Evolutionary conservation across 2,888 invertebrate genomes (phyloP), one percentile per base, ranked within the genome.

Genomic region (Drosophila fulvimacula): DNA sequence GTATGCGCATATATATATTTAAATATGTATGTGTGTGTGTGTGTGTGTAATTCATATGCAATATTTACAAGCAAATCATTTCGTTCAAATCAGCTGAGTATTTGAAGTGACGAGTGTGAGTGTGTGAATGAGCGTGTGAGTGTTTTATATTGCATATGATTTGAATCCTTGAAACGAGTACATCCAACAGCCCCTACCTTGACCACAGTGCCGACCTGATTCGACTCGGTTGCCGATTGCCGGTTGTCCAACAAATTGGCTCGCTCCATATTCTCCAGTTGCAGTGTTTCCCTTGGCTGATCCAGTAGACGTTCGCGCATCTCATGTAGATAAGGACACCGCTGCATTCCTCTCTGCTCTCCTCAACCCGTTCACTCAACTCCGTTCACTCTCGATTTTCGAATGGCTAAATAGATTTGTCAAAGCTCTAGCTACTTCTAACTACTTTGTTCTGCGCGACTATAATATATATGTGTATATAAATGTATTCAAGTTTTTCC

Each of bases 261-360:
- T 66, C 93, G 93, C 91, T 93, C 93, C 90, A 94, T 93, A 87
- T 94, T 93, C 89, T 94, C 95, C 93, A 95, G 93, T 81, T 95
- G 94, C 90, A 94, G 93, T 91, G 94, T 94, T 92, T 95, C 95
- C 79, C 95, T 94, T 65, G 90, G 90, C 69, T 94, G 94, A 91
- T 95, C 95, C 88, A 97, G 94, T 93, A 97, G 94, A 91, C 97
- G 96, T 95, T 97, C 97, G 94, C 97, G 96, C 97, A 97, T 97
- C 95, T 97, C 97, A 94, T 97, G 96, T 93, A 97, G 95, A 94
- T 97, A 97, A 91, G 97, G 97, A 94, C 96, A 97, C 93, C 97
- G 93, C 92, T 93, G 92, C 92, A 93, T 93, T 88, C 92, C 92
- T 91, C 57, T 13, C 44, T 9, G 44, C 76, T 32, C 44, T 38